These are phyloP conservation scores for Xestia sexstrigata DNA, from an alignment of 2,888 invertebrate species.

Conservation along the genomic window DNA sequence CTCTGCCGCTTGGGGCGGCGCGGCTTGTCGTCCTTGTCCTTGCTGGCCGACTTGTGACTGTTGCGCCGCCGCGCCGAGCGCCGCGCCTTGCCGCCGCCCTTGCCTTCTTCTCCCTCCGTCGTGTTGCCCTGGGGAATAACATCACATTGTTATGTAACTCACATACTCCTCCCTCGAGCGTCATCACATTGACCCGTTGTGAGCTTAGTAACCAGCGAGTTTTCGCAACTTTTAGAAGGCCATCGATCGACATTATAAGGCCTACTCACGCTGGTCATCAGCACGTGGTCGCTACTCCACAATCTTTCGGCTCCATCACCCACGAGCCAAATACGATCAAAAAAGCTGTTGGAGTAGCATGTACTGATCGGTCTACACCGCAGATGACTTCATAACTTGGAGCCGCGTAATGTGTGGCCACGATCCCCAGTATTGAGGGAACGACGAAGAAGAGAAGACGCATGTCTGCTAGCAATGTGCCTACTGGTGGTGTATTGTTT, in stretches of 20 bases:
- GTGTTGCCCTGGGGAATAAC: constrained; percentile 81
- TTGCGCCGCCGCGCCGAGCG: constrained; percentile 82
- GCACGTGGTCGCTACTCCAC: background rate
- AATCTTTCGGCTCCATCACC: background rate
- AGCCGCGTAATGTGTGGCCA: background rate
- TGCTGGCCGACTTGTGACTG: constrained; percentile 83
- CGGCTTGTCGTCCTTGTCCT: constrained; percentile 76
- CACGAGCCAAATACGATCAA: background rate
- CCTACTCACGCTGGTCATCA: background rate
- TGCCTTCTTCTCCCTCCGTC: constrained; percentile 84
- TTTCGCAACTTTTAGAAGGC: background rate
- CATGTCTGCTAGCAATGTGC: background rate
- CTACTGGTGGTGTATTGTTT: background rate
- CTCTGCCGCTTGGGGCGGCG: constrained; percentile 81
- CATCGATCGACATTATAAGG: background rate
- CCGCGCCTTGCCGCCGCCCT: constrained; percentile 76
- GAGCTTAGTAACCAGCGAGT: background rate
- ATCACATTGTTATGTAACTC: background rate
- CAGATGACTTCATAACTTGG: background rate
- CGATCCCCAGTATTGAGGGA: background rate
- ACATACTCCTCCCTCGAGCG: background rate
- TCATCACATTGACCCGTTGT: too few species aligned
- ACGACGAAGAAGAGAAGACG: background rate
- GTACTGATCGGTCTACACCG: background rate
- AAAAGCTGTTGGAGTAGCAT: background rate